These are phyloP conservation scores for Congeria kusceri DNA, from an alignment of 2,888 invertebrate species.

Conservation along the genomic window DNA sequence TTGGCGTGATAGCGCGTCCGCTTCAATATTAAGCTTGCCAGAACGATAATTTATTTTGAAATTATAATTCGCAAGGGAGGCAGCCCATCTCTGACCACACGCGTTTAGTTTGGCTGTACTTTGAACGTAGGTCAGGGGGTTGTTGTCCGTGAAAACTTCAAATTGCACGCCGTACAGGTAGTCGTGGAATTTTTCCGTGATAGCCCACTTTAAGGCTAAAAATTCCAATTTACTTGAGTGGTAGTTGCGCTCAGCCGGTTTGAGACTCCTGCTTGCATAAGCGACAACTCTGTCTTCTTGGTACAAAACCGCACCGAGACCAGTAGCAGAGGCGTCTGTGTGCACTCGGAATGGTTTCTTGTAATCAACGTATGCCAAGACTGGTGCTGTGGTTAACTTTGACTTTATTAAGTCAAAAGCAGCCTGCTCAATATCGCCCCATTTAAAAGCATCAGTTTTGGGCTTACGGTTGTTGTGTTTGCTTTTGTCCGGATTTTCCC, in stretches of 20 bases:
- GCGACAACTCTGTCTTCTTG: conserved; percentile 14
- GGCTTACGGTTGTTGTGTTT: too few relatives aligned
- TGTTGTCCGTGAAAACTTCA: conserved; percentile 8
- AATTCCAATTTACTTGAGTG: neutral
- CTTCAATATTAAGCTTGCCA: neutral
- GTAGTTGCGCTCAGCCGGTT: neutral
- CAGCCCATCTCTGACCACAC: conserved; percentile 1
- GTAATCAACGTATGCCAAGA: neutral
- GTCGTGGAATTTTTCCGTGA: neutral
- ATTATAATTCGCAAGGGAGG: neutral
- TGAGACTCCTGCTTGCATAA: conserved; percentile 8
- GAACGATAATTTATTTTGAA: neutral
- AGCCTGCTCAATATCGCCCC: neutral
- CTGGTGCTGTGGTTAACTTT: neutral
- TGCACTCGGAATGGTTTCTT: neutral
- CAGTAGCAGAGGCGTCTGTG: conserved; percentile 9
- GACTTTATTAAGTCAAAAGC: conserved; percentile 8
- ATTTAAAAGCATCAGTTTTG: neutral
- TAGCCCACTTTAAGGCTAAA: neutral
- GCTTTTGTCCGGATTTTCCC: too few relatives aligned
- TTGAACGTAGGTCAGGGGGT: conserved; percentile 7
- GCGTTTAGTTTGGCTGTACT: conserved; percentile 7
- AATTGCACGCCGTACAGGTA: conserved; percentile 1
- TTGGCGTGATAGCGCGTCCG: too few relatives aligned
- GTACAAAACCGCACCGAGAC: conserved; percentile 11